Percentiles rank a stretch among this genome's conserved stretches.
Evolutionary conservation across 2,797 vertebrate species (phyloP).

Genomic region (Silurus lanzhouensis): DNA sequence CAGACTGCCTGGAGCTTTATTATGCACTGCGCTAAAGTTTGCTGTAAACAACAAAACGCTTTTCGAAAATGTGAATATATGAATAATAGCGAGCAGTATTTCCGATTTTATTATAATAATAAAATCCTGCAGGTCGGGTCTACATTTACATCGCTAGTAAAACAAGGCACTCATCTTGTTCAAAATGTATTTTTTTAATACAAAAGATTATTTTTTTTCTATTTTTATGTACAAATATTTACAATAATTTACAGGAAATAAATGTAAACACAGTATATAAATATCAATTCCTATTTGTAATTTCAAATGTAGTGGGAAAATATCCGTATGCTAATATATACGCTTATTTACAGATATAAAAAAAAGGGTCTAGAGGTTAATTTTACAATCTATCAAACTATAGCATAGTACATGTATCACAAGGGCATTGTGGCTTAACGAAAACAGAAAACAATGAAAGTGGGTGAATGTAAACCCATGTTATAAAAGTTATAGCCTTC

Average conservation of each 20-base stretch:
- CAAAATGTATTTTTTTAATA: slow-evolving; percentile 57
- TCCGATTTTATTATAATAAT: neutral
- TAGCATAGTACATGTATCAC: slow-evolving; percentile 38
- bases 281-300: slow-evolving; percentile 56
- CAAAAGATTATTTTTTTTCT: slow-evolving; percentile 53
- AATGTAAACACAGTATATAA: slow-evolving; percentile 61
- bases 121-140: neutral
- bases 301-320: slow-evolving; percentile 66
- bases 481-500: neutral
- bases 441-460: slow-evolving; percentile 7
- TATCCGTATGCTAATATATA: slow-evolving; percentile 54
- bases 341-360: slow-evolving; percentile 64
- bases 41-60: neutral
- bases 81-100: neutral
- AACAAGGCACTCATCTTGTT: slow-evolving; percentile 42
- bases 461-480: neutral
- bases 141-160: neutral
- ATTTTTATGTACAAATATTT: slow-evolving; percentile 59
- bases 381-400: slow-evolving; percentile 52
- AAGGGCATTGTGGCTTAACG: slow-evolving; percentile 42
- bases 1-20: neutral
- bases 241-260: slow-evolving; percentile 61
- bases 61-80: neutral
- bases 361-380: slow-evolving; percentile 50
- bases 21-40: neutral